Base-by-base conservation (phyloP, 2,113 vertebrate species). In the Mola mola region DNA sequence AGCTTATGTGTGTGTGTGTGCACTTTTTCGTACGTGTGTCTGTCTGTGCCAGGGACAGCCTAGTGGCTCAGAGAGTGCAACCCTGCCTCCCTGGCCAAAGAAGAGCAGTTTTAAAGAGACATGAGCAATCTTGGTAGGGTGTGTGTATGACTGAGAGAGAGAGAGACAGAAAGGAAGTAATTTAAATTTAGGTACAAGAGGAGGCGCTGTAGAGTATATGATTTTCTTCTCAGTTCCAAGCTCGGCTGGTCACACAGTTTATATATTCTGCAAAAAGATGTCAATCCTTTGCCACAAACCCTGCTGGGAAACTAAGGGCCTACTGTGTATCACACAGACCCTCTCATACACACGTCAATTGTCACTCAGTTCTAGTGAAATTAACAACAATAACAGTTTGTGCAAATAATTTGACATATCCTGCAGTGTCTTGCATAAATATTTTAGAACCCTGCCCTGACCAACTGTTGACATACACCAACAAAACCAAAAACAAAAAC, bases 41-140 rank as follows among this genome's bases (percentile, higher is more conserved):
- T 77, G 73, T 83, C 81, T 88, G 84, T 90, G 90, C 92, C 90
- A 93, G 91, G 85, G 89, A 92, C 91, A 89, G 88, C 88, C 90
- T 88, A 90, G 90, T 91, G 90, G 92, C 88, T 92, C 91, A 91
- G 71, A 42, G 81, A 83, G 79, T 82, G 83, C 82, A 91, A 89
- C 86, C 90, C 85, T 75, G 81, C 89, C 86, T 88, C 81, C 71
- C 83, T 79, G 81, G 84, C 81, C 71, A 74, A 78, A 82, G 78
- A 77, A 72, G 84, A 87, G 78, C 78, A 78, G 76, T 84, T 85
- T 92, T 91, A 92, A 91, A 91, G 90, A 87, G 79, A 90, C 85
- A 90, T 3, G 21, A 78, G 48, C 80, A 17, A 47, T 59, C 22
- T 25, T 50, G 48, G 48, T 52, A 33, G 51, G 38, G 40, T 15